Evolutionary conservation across 2,113 vertebrate genomes (phyloP).

Genomic region (Calidris pugnax): DNA sequence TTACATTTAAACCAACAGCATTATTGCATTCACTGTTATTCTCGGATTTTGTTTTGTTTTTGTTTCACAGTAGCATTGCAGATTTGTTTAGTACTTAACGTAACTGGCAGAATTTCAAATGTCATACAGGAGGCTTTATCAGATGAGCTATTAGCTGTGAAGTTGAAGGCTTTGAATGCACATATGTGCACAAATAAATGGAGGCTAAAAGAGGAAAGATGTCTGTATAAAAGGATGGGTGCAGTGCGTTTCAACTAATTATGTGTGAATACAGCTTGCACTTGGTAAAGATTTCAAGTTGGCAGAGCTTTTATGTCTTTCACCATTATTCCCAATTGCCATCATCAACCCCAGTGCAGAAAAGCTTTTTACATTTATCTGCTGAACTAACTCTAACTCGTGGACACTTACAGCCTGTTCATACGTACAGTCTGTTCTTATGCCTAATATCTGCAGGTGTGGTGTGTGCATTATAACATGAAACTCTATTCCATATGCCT

Average conservation of each 20-base stretch:
- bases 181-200: neutral
- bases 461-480: neutral
- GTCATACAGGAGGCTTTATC: neutral
- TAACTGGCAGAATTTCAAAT: neutral
- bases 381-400: neutral
- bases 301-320: neutral
- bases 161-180: neutral
- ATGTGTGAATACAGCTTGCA: neutral
- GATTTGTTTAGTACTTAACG: neutral
- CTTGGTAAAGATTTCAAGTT: neutral
- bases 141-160: neutral
- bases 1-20: neutral
- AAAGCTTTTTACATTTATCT: neutral
- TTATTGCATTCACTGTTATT: neutral
- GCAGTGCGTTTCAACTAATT: neutral
- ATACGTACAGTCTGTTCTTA: accelerated
- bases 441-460: neutral
- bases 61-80: neutral
- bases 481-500: neutral
- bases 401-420: neutral
- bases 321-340: neutral
- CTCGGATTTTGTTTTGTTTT: neutral
- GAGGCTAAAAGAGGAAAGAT: neutral
- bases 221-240: neutral
- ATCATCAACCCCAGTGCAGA: neutral